phyloP scores from a whole-genome alignment of 2,797 vertebrate genomes.

The Triplophysa bombifrons region DNA sequence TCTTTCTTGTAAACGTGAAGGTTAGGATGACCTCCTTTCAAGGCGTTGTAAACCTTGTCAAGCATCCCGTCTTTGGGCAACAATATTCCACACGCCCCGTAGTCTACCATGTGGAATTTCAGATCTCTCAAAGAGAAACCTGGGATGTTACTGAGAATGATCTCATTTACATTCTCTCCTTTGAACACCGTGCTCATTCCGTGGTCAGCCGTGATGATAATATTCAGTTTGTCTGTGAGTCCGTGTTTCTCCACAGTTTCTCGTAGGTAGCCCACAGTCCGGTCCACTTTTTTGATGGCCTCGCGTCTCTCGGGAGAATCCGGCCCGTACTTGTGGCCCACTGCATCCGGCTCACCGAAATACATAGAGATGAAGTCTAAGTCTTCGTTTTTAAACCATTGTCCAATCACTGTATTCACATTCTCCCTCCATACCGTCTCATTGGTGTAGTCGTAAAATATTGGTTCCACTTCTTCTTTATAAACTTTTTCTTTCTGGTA shows the following conservation, averaged over 20 bases:
- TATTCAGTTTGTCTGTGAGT: conserved; percentile 70
- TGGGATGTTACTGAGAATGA: conserved; percentile 62
- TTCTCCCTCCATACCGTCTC: conserved; percentile 77
- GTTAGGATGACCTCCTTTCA: conserved; percentile 75
- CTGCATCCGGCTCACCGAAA: conserved; percentile 80
- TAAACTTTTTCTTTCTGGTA: conserved; percentile 72
- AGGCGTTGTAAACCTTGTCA: conserved; percentile 73
- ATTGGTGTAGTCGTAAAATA: conserved; percentile 68
- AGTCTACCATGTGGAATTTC: conserved; percentile 79
- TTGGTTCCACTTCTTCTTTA: conserved; percentile 68
- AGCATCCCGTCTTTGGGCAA: conserved; percentile 79
- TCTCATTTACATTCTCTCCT: conserved; percentile 56
- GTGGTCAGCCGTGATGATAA: conserved; percentile 83
- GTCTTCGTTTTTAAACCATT: conserved; percentile 71
- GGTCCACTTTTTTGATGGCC: conserved; percentile 79
- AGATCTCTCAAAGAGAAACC: conserved; percentile 78
- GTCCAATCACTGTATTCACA: conserved; percentile 71
- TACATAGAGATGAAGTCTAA: conserved; percentile 83
- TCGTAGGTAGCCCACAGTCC: conserved; percentile 78
- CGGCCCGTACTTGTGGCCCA: conserved; percentile 78
- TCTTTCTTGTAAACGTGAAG: conserved; percentile 81
- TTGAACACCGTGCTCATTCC: conserved; percentile 77
- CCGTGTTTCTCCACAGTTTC: conserved; percentile 53
- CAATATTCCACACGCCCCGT: conserved; percentile 77
- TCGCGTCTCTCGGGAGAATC: conserved; percentile 72